Base-by-base conservation (phyloP, 2,113 vertebrate species). In the Corythornis madagascariensis region DNA sequence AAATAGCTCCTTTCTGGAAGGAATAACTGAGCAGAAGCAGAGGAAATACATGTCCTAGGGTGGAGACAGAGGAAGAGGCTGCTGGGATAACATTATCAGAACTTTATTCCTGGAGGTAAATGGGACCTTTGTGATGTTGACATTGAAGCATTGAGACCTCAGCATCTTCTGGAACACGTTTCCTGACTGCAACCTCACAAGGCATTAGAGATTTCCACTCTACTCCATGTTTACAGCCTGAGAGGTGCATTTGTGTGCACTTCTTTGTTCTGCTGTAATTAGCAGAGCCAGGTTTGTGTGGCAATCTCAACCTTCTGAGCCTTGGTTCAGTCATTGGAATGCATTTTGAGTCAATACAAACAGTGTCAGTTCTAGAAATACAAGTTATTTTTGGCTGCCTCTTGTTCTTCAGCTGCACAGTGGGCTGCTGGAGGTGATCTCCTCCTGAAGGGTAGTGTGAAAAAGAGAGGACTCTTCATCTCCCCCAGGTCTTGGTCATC, bases 101-200 rank as follows among this genome's bases (percentile, higher is more conserved):
- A 88, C 45, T 22, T 1, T 59, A 21, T 71, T 91, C 24, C 10
- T 66, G 4, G 71, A 55, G 83, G 43, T 91, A 84, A 89, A 77
- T 48, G 22, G 43, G 89, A 50, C 52, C 48, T 38, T 88, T 93
- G 14, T 40, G 43, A 25, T 57, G 45, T 67, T 88, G 75, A 16
- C 33, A 28, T 40, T 87, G 17, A 86, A 12, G 22, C 78, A 61
- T 5, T 91, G 83, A 66, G 31, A 60, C 67, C 86, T 88, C 73
- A 56, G 33, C 33, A 92, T 90, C 45, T 87, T 85, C 45, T 86
- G 79, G 50, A 90, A 80, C 92, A 29, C 47, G 40, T 91, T 87
- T 33, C 56, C 25, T 45, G 16, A 81, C 86, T 77, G 77, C 77
- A 85, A 88, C 35, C 31, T 91, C 14, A 38, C 31, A 93, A 75